Conservation (phyloP, 2,113 vertebrate species). For the Scortum barcoo region DNA sequence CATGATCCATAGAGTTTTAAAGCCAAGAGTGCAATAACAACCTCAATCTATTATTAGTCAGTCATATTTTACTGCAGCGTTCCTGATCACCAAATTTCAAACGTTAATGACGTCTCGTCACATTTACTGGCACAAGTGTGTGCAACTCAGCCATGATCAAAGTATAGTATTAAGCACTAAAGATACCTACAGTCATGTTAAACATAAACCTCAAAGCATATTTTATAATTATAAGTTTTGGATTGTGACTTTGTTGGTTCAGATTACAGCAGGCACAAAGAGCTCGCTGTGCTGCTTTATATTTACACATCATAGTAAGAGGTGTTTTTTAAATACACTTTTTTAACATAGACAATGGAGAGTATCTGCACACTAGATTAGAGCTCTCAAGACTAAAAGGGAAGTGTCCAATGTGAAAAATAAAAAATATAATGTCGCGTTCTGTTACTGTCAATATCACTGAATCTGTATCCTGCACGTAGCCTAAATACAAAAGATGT, state of each 20-base stretch:
- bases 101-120: neutral
- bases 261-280: neutral
- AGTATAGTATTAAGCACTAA: neutral
- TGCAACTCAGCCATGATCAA: neutral
- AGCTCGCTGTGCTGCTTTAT: no score
- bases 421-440: neutral
- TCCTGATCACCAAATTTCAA: neutral
- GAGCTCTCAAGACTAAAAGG: neutral
- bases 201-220: neutral
- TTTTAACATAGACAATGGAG: neutral
- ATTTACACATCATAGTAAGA: neutral
- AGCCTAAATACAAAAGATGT: neutral
- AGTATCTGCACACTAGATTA: neutral
- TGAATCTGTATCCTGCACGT: neutral
- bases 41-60: no score
- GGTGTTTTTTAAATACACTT: neutral
- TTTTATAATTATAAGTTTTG: neutral
- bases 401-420: neutral
- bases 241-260: neutral
- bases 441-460: neutral
- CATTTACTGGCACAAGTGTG: neutral
- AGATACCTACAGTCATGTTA: neutral
- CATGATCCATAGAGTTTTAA: constrained; percentile 39
- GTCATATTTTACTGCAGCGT: neutral
- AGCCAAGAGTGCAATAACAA: constrained; percentile 51